Base-by-base conservation (phyloP, 2,113 vertebrate genomes). In the Psilopogon haemacephalus region DNA sequence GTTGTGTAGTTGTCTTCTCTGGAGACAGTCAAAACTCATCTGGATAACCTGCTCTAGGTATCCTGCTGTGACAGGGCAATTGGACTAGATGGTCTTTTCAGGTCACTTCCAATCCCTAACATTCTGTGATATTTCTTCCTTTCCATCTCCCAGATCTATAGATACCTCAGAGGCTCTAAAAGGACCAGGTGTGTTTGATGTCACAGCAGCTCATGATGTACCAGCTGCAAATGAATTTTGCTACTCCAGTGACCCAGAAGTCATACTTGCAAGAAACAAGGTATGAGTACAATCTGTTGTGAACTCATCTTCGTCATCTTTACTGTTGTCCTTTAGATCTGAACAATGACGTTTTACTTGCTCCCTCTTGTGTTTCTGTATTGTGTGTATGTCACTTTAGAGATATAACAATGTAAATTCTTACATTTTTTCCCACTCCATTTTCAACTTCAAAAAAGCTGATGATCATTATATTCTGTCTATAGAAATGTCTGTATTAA, bases 151-250 rank as follows among this genome's bases (percentile, higher is more conserved):
- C 33, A 98, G 98, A 73, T 97, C 97, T 46, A 74, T 97, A 37
- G 96, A 98, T 82, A 69, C 86, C 2, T 96, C 97, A 30, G 92
- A 98, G 56, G 98, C 96, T 60, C 90, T 98, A 15, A 84, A 90
- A 80, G 88, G 54, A 63, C 78, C 96, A 1, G 97, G 96, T 13
- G 98, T 98, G 38, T 92, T 97, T 1, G 96, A 97, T 69, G 62
- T 98, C 58, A 33, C 98, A 94, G 97, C 94, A 83, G 97, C 93
- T 30, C 48, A 96, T 24, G 98, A 98, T 69, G 95, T 98, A 52
- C 97, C 97, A 60, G 97, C 97, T 54, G 89, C 83, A 74, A 98
- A 97, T 1, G 97, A 97, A 37, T 97, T 97, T 75, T 75, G 84
- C 73, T 90, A 90, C 60, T 86, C 74, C 9, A 2, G 68, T 18